Percentiles rank a stretch among this genome's conserved stretches.
These are phyloP conservation scores for Stramonita haemastoma DNA, from an alignment of 2,888 invertebrate genomes.

Conservation along the genomic window DNA sequence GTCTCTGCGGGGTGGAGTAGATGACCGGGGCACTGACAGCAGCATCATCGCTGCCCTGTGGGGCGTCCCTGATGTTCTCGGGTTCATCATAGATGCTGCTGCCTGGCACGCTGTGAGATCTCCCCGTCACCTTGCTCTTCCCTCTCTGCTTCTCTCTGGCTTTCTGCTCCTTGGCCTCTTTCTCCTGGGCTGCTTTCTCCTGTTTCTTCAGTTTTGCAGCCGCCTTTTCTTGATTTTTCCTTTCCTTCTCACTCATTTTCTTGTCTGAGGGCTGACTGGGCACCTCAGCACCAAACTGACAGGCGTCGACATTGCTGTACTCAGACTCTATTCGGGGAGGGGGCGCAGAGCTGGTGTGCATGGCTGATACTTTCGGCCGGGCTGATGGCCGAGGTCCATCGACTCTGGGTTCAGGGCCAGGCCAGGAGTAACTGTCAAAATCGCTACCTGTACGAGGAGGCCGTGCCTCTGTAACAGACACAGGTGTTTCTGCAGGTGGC, in stretches of 20 bases:
- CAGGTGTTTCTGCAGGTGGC: background rate
- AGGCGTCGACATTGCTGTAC: background rate
- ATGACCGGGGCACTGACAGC: background rate
- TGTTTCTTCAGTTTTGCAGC: conserved; percentile 44
- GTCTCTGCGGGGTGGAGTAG: conserved; percentile 50
- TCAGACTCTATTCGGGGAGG: background rate
- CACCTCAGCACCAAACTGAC: background rate
- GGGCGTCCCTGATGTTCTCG: background rate
- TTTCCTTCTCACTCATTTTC: conserved; percentile 44
- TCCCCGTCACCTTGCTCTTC: conserved; percentile 14
- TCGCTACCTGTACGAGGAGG: background rate
- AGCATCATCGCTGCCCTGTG: background rate
- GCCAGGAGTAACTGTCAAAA: background rate
- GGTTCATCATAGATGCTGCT: conserved; percentile 46
- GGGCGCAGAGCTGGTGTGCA: background rate
- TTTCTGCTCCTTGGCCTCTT: conserved; percentile 38
- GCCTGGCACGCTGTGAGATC: background rate
- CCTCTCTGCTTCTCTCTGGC: conserved; percentile 41
- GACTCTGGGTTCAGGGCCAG: background rate
- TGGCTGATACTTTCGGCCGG: background rate
- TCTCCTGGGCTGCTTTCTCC: conserved; percentile 21
- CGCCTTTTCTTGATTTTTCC: conserved; percentile 42
- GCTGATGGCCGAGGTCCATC: background rate
- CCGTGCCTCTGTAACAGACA: background rate
- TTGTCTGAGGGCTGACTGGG: conserved; percentile 40